phyloP scores from a whole-genome alignment of 1,140 invertebrate species.

The Cyclargus thomasi region DNA sequence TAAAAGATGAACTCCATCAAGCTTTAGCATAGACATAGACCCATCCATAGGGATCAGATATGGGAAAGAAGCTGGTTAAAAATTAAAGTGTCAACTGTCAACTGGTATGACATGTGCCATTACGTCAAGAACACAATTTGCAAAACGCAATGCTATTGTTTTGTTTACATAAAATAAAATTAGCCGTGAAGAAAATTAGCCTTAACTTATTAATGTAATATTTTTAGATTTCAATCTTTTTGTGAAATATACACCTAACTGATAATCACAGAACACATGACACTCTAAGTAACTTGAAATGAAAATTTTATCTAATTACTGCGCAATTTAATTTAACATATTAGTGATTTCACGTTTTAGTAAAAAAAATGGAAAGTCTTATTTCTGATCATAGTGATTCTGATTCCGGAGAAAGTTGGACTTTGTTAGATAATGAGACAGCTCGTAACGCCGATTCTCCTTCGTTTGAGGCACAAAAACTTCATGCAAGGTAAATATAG shows the following conservation, averaged over 20 bases:
- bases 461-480: constrained; percentile 9
- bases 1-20: not conserved
- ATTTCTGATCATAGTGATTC: constrained; percentile 59
- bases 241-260: constrained; percentile 28
- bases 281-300: not conserved
- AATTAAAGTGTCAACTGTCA: not conserved
- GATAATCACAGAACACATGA: not conserved
- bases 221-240: constrained; percentile 38
- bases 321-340: not conserved
- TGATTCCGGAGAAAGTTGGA: constrained; percentile 67
- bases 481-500: constrained; percentile 16
- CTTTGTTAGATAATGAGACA: constrained; percentile 45
- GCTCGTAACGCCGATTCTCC: constrained; percentile 9
- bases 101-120: not conserved
- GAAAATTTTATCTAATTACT: constrained; percentile 15
- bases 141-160: constrained; percentile 15
- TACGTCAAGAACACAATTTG: constrained; percentile 15
- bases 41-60: no score
- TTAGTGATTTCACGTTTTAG: not conserved
- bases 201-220: not conserved
- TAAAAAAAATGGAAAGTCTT: constrained; percentile 49
- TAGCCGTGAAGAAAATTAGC: no score
- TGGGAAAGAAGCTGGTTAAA: not conserved
- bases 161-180: constrained; percentile 6
- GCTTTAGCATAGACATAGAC: no score